Conservation (phyloP, 2,113 vertebrate species). For the Coryphaenoides rupestris region DNA sequence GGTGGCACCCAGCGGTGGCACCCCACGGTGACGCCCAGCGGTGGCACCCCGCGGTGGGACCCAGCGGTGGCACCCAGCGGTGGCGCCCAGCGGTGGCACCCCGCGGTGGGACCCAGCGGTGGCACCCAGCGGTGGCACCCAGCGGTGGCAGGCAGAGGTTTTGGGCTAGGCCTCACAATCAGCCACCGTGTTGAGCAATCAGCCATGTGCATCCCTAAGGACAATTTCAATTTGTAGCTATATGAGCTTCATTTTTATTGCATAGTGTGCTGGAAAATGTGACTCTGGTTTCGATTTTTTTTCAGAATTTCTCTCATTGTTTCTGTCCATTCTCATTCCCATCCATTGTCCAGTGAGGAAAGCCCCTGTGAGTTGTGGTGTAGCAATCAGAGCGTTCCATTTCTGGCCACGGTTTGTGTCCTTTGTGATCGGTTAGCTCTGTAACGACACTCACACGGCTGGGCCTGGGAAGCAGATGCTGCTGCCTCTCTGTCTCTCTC, state of each 20-base stretch:
- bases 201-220: conserved; percentile 34
- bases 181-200: conserved; percentile 51
- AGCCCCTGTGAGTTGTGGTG: conserved; percentile 21
- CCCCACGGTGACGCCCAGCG: conserved; percentile 33
- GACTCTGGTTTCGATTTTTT: conserved; percentile 16
- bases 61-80: conserved; percentile 29
- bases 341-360: conserved; percentile 9
- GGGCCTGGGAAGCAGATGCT: background rate
- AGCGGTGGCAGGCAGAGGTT: too few species aligned
- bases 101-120: too few species aligned
- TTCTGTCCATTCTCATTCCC: background rate
- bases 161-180: conserved; percentile 43
- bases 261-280: background rate
- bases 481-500: background rate
- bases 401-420: background rate
- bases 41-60: conserved; percentile 39
- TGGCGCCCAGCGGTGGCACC: too few species aligned
- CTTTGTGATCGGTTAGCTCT: conserved; percentile 12
- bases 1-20: conserved; percentile 40
- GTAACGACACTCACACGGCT: too few species aligned
- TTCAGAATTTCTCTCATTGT: conserved; percentile 28
- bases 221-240: conserved; percentile 42
- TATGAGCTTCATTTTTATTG: conserved; percentile 33
- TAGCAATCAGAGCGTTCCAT: conserved; percentile 37
- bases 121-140: too few species aligned